Base-by-base conservation (phyloP, 2,113 vertebrate species). In the Amphiprion ocellaris region DNA sequence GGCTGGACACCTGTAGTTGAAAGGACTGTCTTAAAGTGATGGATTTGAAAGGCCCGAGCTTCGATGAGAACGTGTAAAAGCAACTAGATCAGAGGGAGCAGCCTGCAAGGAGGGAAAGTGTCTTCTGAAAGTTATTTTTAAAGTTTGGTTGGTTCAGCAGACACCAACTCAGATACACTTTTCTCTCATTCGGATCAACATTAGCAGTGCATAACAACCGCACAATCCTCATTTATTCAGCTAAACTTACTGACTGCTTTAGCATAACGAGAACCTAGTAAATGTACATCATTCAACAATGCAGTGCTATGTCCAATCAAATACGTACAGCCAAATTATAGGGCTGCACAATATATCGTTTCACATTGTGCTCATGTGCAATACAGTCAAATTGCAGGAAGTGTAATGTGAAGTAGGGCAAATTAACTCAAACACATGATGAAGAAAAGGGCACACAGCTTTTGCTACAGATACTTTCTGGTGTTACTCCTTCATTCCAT, bases 1-100 rank as follows among this genome's bases (percentile, higher is more conserved):
- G 90, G 88, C 80, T 81, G 79, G 83, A 80, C 83, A 68, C 69
- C 74, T 80, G 69, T 44, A 82, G 77, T 83, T 89, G 65, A 83
- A 83, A 83, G 54, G 60, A 50, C 70, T 75, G 86, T 87, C 83
- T 89, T 68, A 79, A 67, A 76, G 91, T 53, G 3, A 86, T 28
- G 58, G 55, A 85, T 83, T 55, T 83, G 74, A 85, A 82, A 89
- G 74, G 12, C 39, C 37, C 19, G 30, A 55, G 79, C 56, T 46
- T 28, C 21, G 7, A 58, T 54, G 41, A 75, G 55, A 70, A 77
- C 26, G 49, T 69, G 67, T 77, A 64, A 80, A 66, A 62, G 72
- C 28, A 73, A 50, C 55, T 39, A 69, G 52, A 69, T 73, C 66
- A 73, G 37, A 61, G 33, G 24, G 28, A 82, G 63, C 12, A 55